These are phyloP conservation scores for Oasisia sp. DNA, from an alignment of 2,888 invertebrate species.

Conservation along the genomic window DNA sequence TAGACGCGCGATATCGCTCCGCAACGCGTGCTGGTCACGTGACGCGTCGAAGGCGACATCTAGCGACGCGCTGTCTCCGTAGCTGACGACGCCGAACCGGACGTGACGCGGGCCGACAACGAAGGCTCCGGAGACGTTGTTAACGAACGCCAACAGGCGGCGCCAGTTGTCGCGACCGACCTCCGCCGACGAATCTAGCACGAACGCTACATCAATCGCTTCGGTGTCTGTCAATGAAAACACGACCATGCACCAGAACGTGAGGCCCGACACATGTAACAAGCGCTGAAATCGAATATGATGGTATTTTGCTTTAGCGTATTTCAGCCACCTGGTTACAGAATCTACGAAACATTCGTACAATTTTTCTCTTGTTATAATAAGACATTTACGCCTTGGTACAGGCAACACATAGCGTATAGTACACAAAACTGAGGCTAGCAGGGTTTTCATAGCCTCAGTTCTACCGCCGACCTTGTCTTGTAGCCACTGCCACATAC, in stretches of 20 bases:
- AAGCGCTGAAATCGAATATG: not conserved
- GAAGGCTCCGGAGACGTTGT: not conserved
- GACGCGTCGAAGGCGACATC: not conserved
- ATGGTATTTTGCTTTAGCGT: not conserved
- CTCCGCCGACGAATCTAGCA: not conserved
- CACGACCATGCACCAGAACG: not conserved
- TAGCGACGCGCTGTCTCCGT: not conserved
- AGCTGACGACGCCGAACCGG: not conserved
- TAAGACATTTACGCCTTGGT: not conserved
- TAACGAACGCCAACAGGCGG: not conserved
- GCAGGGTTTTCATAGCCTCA: no score
- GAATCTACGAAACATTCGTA: not conserved
- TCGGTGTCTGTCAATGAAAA: not conserved
- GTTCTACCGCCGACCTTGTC: no score
- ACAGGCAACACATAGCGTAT: no score
- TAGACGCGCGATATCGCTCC: not conserved
- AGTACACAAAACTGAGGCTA: no score
- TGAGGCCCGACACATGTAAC: not conserved
- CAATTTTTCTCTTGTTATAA: not conserved
- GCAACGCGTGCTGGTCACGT: not conserved
- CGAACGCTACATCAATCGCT: not conserved
- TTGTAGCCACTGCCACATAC: no score
- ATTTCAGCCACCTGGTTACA: not conserved
- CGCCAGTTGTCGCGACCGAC: constrained; percentile 2
- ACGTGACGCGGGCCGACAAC: not conserved